Evolutionary conservation across 2,888 invertebrate species (phyloP).

Genomic region (Sceliomorpha sp.): DNA sequence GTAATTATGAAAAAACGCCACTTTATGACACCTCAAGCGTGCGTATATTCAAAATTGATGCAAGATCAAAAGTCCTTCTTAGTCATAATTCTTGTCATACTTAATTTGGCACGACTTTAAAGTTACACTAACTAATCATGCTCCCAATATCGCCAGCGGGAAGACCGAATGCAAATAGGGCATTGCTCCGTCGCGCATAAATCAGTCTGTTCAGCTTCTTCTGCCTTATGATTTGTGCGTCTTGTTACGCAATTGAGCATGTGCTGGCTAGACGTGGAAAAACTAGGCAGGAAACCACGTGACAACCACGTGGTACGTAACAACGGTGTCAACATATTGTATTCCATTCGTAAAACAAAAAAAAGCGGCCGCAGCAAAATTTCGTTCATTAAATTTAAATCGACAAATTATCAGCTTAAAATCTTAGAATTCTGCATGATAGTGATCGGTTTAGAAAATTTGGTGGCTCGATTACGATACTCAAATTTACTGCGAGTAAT

Average conservation of each 20-base stretch:
- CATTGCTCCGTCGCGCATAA: slow-evolving; percentile 70
- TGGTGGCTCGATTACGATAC: too few relatives aligned
- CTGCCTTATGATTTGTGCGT: slow-evolving; percentile 71
- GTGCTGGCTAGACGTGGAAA: slow-evolving; percentile 76
- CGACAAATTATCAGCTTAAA: slow-evolving; percentile 16
- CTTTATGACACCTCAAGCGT: too few relatives aligned
- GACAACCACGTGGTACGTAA: slow-evolving; percentile 71
- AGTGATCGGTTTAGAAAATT: too few relatives aligned
- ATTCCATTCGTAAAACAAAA: slow-evolving; percentile 32
- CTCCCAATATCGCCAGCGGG: slow-evolving; percentile 33
- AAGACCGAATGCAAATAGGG: slow-evolving; percentile 61
- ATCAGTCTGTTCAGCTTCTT: slow-evolving; percentile 76
- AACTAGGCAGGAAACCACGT: slow-evolving; percentile 75
- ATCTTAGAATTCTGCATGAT: too few relatives aligned
- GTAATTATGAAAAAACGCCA: too few relatives aligned
- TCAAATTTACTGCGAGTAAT: too few relatives aligned
- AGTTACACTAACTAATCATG: slow-evolving; percentile 21
- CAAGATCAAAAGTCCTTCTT: background rate
- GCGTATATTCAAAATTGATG: too few relatives aligned
- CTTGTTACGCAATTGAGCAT: slow-evolving; percentile 76
- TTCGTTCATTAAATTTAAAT: slow-evolving; percentile 24
- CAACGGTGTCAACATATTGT: slow-evolving; percentile 38
- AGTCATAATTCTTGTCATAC: background rate
- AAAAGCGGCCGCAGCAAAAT: too few relatives aligned
- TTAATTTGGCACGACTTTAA: slow-evolving; percentile 10